Evolutionary conservation across 1,140 invertebrate species (phyloP), one percentile per base, ranked within the genome.

Genomic region (Heterodera carotae): DNA sequence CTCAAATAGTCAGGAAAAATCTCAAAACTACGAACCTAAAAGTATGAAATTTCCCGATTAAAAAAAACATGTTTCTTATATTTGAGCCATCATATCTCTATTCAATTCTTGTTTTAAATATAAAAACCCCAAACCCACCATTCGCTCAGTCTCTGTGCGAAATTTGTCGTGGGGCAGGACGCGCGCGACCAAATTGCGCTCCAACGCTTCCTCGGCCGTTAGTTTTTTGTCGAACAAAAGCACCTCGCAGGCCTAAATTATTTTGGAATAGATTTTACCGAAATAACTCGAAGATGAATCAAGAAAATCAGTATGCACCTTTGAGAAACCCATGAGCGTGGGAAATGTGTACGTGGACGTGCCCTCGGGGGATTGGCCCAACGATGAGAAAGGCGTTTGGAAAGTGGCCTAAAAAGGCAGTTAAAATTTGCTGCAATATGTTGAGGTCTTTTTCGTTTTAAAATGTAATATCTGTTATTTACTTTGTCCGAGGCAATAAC

Each of bases 271-370:
- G 27, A 83, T 36, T 36, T 83, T 69, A 10, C 3, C 22, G 15
- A 2, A 43, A 43, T 43, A 8, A 43, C 6, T 8, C 39, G 39
- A 12, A 43, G 12, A 8, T 0, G 39, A 6, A 43, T 43, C 12
- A 43, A 43, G 12, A 43, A 43, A 22, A 18, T 15, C 8, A 56
- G 12, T 22, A 67, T 6, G 39, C 34, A 76, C 92, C 89, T 92
- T 93, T 60, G 91, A 91, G 22, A 89, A 88, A 33, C 95, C 95
- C 89, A 97, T 91, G 39, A 96, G 88, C 83, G 89, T 90, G 0
- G 94, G 93, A 87, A 96, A 96, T 43, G 91, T 92, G 81, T 92
- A 92, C 15, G 92, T 92, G 8, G 94, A 94, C 85, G 93, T 91
- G 22, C 92, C 94, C 90, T 97, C 94, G 18, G 93, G 91, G 75